These are phyloP conservation scores for Tribolium madens DNA, from an alignment of 1,140 invertebrate species.

Conservation along the genomic window DNA sequence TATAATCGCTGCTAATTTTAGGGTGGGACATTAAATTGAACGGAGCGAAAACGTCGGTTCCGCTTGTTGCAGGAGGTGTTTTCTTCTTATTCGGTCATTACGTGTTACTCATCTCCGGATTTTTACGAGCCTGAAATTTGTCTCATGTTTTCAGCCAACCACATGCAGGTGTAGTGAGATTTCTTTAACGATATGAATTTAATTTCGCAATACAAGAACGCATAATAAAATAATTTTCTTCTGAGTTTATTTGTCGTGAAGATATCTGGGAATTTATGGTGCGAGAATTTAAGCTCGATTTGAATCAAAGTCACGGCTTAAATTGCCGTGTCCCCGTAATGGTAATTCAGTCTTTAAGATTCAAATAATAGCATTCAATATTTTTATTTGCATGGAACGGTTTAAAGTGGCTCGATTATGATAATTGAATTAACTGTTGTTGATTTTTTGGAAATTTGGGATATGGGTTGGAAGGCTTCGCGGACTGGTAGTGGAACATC, in stretches of 20 bases:
- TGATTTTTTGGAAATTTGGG: neutral
- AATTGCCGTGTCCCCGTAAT: neutral
- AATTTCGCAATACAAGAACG: neutral
- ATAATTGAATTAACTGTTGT: neutral
- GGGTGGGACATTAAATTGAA: slow-evolving; percentile 45
- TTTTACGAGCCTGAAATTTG: neutral
- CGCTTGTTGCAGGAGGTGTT: slow-evolving; percentile 35
- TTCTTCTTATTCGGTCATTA: neutral
- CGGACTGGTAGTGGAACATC: slow-evolving; percentile 23
- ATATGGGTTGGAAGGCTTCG: neutral
- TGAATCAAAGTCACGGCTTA: neutral
- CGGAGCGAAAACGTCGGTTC: slow-evolving; percentile 39
- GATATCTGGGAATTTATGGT: neutral
- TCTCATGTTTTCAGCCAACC: too few relatives aligned
- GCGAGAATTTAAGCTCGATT: neutral
- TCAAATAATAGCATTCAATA: neutral
- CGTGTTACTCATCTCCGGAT: neutral
- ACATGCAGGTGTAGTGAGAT: neutral
- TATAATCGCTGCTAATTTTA: slow-evolving; percentile 51
- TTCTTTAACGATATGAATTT: neutral
- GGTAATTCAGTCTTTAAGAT: neutral
- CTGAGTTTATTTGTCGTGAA: neutral
- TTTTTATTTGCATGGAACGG: neutral
- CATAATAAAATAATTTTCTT: neutral
- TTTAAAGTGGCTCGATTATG: neutral